phyloP scores from a whole-genome alignment of 1,140 invertebrate genomes.

The Cydia splendana region DNA sequence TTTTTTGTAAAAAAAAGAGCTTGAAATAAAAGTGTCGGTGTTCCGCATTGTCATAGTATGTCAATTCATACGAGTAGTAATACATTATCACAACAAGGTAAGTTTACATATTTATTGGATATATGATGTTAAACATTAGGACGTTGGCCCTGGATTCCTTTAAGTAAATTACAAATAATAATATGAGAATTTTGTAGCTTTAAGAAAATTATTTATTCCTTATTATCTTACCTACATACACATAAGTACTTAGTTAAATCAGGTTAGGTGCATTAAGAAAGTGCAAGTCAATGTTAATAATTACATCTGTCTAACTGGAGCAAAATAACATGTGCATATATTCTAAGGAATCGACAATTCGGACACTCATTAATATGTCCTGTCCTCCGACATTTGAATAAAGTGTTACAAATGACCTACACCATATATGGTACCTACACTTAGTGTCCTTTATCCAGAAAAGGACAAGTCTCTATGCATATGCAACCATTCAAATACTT shows the following conservation, averaged over 20 bases:
- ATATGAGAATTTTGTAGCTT: too few relatives aligned
- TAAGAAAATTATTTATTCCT: too few relatives aligned
- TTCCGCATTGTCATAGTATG: too few relatives aligned
- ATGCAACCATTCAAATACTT: not conserved
- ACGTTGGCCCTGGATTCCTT: too few relatives aligned
- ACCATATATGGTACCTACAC: not conserved
- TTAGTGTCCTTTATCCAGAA: not conserved
- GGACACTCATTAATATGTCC: slow-evolving; percentile 23
- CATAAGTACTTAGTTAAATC: not conserved
- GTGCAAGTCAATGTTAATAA: not conserved
- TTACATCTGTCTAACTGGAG: not conserved
- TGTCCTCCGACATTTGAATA: slow-evolving; percentile 29
- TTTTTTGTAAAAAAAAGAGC: too few relatives aligned
- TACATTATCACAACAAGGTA: too few relatives aligned
- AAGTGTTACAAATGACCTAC: slow-evolving; percentile 11
- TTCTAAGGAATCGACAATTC: not conserved
- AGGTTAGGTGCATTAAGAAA: not conserved
- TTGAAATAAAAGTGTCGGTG: too few relatives aligned
- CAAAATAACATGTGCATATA: slow-evolving; percentile 4
- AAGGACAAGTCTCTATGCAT: not conserved
- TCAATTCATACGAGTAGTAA: too few relatives aligned
- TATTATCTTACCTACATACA: too few relatives aligned
- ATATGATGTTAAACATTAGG: too few relatives aligned
- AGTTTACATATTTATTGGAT: too few relatives aligned
- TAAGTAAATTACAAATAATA: too few relatives aligned